A percentile compares a stretch with the other conserved stretches of the same genome.
Evolutionary conservation across 2,888 invertebrate genomes (phyloP).

Genomic region (Tenthredo distinguenda): DNA sequence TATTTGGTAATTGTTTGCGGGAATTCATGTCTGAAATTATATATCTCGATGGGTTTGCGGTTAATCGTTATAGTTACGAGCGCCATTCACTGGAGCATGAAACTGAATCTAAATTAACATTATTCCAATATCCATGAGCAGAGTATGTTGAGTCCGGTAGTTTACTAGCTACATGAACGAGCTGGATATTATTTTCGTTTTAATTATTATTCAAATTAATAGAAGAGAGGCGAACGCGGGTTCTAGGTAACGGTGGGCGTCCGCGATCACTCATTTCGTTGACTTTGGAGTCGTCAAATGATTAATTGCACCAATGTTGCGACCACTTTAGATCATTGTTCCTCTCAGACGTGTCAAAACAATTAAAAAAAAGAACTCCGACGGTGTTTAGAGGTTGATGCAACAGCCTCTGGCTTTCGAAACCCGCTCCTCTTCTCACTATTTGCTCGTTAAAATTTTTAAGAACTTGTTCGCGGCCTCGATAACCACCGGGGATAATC

Average conservation of each 20-base stretch:
- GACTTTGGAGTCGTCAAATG: background rate
- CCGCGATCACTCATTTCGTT: constrained; percentile 1
- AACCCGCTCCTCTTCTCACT: background rate
- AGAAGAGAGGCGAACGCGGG: background rate
- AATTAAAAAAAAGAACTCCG: background rate
- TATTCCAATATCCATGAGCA: constrained; percentile 14
- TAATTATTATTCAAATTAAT: background rate
- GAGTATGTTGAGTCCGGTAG: background rate
- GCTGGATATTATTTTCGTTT: background rate
- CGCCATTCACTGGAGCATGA: constrained; percentile 2
- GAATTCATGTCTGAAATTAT: constrained; percentile 21
- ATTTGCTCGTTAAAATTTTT: background rate
- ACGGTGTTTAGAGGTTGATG: background rate
- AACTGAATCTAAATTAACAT: constrained; percentile 21
- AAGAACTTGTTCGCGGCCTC: background rate
- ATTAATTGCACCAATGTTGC: constrained; percentile 1
- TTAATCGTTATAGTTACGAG: constrained; percentile 24
- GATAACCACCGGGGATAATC: background rate
- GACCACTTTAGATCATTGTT: background rate
- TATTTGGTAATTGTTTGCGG: constrained; percentile 8
- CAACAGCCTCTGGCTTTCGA: constrained; percentile 8
- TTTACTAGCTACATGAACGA: background rate
- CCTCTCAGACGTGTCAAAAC: constrained; percentile 30
- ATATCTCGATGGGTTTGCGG: constrained; percentile 32
- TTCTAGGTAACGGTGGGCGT: background rate